Base-by-base conservation (phyloP, 2,888 invertebrate genomes). In the Malthinus seriepunctatus region DNA sequence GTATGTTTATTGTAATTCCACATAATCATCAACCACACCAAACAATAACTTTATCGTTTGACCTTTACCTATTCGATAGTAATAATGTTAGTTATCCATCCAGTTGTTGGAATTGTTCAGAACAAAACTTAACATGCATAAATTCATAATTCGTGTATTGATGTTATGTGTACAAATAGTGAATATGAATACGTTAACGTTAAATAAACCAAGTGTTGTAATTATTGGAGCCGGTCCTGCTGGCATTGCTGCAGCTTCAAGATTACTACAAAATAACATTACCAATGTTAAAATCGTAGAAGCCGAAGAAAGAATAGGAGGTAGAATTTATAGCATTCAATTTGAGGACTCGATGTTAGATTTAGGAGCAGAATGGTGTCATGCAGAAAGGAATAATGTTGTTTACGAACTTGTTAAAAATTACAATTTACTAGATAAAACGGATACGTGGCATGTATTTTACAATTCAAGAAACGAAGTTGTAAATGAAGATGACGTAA, bases 181-280 rank as follows among this genome's bases (percentile, higher is more conserved):
- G 23, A 23, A 23, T 23, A 23, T 23, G 23, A 23, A 23, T 23
- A 23, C 23, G 5, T 23, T 5, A 23, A 23, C 23, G 2, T 23
- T 23, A 23, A 23, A 23, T 15, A 23, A 42, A 15, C 52, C 57
- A 9, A 52, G 35, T 14, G 75, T 85, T 35, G 62, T 86, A 53
- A 81, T 86, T 37, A 75, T 86, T 53, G 86, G 86, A 56, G 84
- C 84, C 33, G 85, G 86, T 10, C 79, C 81, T 15, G 74, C 84
- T 31, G 85, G 85, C 1, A 76, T 85, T 49, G 80, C 84, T n/a
- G 83, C 84, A 14, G 83, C 83, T 10, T 72, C 77, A n/a, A 76
- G 76, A 59, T 71, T 86, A n/a, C 62, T 80, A 6, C 76, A 81
- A 65, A 77, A 76, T 63, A 81, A 81, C 10, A 71, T 81, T 8